These are phyloP conservation scores for Anthoscopus minutus DNA, from an alignment of 2,113 vertebrate genomes.

Conservation along the genomic window DNA sequence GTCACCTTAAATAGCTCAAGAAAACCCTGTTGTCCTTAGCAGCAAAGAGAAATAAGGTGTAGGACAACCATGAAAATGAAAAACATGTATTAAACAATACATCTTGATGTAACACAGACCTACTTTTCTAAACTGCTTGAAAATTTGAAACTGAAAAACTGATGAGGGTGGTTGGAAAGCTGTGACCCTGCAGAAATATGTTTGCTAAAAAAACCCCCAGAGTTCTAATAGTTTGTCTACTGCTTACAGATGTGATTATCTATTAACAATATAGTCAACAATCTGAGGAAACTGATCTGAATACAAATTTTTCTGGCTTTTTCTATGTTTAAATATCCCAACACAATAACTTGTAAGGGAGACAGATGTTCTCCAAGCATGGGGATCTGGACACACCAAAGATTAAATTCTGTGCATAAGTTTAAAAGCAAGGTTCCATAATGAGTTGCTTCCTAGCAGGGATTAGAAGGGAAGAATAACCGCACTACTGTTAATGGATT, in stretches of 20 bases:
- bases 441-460: not conserved
- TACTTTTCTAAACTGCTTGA: not conserved
- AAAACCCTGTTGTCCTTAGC: not conserved
- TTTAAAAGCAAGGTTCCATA: not conserved
- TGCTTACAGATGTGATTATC: not conserved
- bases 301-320: not conserved
- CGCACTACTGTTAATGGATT: not conserved
- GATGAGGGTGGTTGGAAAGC: not conserved
- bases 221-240: not conserved
- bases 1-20: not conserved
- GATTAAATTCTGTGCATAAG: not conserved
- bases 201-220: not conserved
- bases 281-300: not conserved
- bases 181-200: not conserved
- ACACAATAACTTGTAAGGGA: not conserved
- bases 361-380: not conserved
- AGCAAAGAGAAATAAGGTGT: not conserved
- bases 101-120: not conserved
- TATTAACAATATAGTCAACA: not conserved
- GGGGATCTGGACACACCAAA: not conserved
- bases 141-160: not conserved
- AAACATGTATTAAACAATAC: not conserved
- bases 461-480: not conserved
- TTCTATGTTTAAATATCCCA: not conserved
- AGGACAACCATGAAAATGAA: not conserved